Evolutionary conservation across 2,797 vertebrate species (phyloP).

Genomic region (Danio tinwini): DNA sequence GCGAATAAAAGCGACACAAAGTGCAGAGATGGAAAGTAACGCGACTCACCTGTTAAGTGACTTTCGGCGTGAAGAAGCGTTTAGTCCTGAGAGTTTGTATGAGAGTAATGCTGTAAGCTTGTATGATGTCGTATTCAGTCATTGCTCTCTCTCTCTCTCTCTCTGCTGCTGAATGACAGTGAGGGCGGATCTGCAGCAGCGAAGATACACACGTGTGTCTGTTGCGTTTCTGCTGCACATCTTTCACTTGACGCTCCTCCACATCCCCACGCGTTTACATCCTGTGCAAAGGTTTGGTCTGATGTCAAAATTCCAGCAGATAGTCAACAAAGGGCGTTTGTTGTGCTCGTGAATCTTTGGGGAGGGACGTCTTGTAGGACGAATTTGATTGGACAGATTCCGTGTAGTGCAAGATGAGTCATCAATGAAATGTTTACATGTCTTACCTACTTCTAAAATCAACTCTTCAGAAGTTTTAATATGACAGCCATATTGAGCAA

Average conservation of each 20-base stretch:
- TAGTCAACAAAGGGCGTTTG: conserved; percentile 75
- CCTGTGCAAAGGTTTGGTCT: conserved; percentile 89
- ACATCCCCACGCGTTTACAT: conserved; percentile 59
- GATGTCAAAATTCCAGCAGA: not conserved
- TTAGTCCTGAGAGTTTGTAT: not conserved
- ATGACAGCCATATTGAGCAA: too few species aligned
- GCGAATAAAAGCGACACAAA: not conserved
- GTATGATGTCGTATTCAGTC: not conserved
- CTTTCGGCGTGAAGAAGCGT: not conserved
- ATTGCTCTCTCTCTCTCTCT: not conserved
- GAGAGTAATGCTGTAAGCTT: not conserved
- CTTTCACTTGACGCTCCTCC: conserved; percentile 85
- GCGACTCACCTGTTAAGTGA: not conserved
- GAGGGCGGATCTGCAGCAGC: not conserved
- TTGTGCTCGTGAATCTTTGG: not conserved
- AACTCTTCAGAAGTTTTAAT: not conserved
- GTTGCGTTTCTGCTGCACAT: conserved; percentile 80
- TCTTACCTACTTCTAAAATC: conserved; percentile 80
- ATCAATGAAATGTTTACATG: conserved; percentile 86
- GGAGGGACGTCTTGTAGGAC: not conserved
- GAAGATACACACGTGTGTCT: conserved; percentile 82
- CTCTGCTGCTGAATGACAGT: not conserved
- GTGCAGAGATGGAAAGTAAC: not conserved
- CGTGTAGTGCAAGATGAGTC: conserved; percentile 82
- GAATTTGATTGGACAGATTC: conserved; percentile 45